Base-by-base conservation (phyloP, 1,140 invertebrate genomes). In the Drosophila arawakana region DNA sequence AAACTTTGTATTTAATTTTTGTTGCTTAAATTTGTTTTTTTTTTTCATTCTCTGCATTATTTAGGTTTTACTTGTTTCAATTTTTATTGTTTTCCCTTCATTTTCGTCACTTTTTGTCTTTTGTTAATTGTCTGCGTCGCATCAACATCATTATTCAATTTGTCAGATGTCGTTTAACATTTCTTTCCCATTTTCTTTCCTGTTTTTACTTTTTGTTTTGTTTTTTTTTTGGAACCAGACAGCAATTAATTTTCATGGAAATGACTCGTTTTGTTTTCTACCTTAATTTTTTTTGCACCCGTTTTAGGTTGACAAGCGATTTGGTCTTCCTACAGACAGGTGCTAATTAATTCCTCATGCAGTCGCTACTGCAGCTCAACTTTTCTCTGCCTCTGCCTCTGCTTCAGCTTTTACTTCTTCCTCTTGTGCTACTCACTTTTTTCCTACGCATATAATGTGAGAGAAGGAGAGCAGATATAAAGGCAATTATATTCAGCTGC, bases 231-330 rank as follows among this genome's bases (percentile, higher is more conserved):
- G 34, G 39, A 13, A 21, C n/a, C 41, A 58, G 77, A 70, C 37
- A 71, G 67, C 82, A 81, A 85, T 85, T 85, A 85, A 81, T 86
- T 85, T 85, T 72, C 71, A 86, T 86, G 81, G 47, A 70, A 78
- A 86, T 67, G 70, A 73, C 68, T 85, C 78, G 72, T 78, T 85
- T 86, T 81, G 66, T 78, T 71, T 66, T 57, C 52, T 10, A 30
- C 25, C 25, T 30, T 30, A 30, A 30, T 47, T 71, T 47, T 59
- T 13, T 49, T 7, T 13, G 35, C 62, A 59, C 30, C 44, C 47
- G 49, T 59, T 66, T 30, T 66, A 11, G 11, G 13, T 21, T 35
- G 43, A 41, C 30, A 61, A 43, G 41, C 43, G 25, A 57, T 59
- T 46, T 60, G 11, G 7, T 58, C 13, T 49, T 63, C 52, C 41